phyloP scores from a whole-genome alignment of 2,797 vertebrate species.

The Poecilia wingei region DNA sequence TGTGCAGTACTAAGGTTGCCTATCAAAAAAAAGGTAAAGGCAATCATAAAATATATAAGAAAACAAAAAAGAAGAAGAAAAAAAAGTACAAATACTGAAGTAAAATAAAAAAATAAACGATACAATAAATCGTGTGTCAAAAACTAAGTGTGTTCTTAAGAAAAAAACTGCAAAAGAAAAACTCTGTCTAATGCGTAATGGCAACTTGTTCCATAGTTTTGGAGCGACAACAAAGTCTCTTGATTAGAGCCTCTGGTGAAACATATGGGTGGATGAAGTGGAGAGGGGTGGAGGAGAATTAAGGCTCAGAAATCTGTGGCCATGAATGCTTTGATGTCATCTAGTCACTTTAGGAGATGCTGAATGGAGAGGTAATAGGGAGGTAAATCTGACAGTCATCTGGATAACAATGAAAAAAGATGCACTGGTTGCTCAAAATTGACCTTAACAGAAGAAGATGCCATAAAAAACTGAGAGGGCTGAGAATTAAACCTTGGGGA shows the following conservation, averaged over 20 bases:
- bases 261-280: not conserved
- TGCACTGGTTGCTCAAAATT: not conserved
- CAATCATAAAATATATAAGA: not conserved
- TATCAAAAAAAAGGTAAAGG: not conserved
- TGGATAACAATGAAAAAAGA: not conserved
- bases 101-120: not conserved
- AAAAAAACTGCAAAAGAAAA: not conserved
- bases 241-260: no score
- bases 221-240: not conserved
- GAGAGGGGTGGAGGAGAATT: not conserved
- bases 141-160: not conserved
- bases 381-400: not conserved
- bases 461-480: not conserved
- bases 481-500: not conserved
- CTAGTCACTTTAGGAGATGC: not conserved
- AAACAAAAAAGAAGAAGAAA: no score
- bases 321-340: not conserved
- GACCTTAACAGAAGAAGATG: not conserved
- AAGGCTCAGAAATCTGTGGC: not conserved
- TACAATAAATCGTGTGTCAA: not conserved
- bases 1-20: not conserved
- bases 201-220: not conserved
- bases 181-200: not conserved
- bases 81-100: not conserved
- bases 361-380: not conserved